Evolutionary conservation across 30 jellyfish, hydroid and myxozoan species (phyloP), one percentile per base, ranked within the genome.

Genomic region (Clytia hemisphaerica): DNA sequence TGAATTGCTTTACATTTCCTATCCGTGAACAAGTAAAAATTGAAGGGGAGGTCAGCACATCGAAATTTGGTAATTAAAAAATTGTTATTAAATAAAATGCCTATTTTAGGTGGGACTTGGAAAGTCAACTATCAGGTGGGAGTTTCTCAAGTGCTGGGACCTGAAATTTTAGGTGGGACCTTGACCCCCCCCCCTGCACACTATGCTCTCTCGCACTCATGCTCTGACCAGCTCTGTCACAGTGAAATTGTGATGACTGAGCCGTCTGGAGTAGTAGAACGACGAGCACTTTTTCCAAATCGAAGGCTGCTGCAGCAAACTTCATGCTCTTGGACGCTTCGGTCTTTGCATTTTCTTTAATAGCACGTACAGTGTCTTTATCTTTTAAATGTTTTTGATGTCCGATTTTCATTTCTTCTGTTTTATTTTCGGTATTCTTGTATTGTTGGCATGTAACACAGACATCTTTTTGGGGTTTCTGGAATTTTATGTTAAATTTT

Each of bases 361-460:
- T 51, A 12, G n/a, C 30, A 10, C 21, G 21, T 12, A 14, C 0
- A 51, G 30, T 0, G 24, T 51, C 66, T 51, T 51, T 51, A 51
- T 51, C 66, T 12, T 51, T 22, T 12, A 51, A 24, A 51, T 51
- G 1, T n/a, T 51, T 51, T 31, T 51, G 14, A 14, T 51, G 66
- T 0, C 31, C 18, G 15, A 22, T 45, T 58, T 58, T 34, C 16
- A n/a, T 19, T 58, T 29, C 71, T 22, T 58, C 30, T 24, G 19
- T 45, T 22, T n/a, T 3, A 29, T 18, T 58, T 22, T n/a, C 28
- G 30, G 9, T 51, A 22, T 51, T 51, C 40, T 45, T n/a, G 18
- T 22, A 58, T 29, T 58, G 45, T 38, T 58, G 30, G 54, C 71
- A 58, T 58, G 71, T 58, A 58, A 22, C 71, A 58, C 71, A 58